Percentiles rank a stretch among this genome's conserved stretches.
Evolutionary conservation across 2,113 vertebrate genomes (phyloP).

Genomic region (Notothenia coriiceps): DNA sequence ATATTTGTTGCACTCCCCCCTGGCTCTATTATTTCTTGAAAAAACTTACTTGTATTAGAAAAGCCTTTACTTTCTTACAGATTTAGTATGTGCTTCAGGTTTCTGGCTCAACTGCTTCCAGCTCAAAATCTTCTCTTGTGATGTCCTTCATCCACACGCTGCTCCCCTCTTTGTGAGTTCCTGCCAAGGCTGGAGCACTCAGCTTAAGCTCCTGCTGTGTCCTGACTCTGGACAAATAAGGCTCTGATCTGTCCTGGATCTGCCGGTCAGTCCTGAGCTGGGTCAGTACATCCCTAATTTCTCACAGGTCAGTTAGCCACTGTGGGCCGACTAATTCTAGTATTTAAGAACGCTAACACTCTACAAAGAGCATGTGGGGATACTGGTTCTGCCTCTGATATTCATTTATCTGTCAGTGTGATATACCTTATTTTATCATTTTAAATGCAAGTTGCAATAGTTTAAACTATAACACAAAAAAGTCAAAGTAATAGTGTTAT

Average conservation of each 20-base stretch:
- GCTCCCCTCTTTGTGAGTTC: constrained; percentile 34
- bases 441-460: background rate
- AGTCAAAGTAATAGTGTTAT: background rate
- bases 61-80: constrained; percentile 42
- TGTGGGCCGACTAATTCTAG: constrained; percentile 6
- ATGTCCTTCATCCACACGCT: constrained; percentile 46
- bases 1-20: background rate
- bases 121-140: constrained; percentile 29
- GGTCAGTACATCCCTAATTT: constrained; percentile 34
- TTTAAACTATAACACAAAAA: background rate
- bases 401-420: too few relatives aligned
- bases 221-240: constrained; percentile 68
- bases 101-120: constrained; percentile 42
- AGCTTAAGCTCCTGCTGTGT: constrained; percentile 50
- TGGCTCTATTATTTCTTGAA: constrained; percentile 43
- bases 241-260: constrained; percentile 43
- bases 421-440: background rate
- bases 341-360: constrained; percentile 17
- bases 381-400: constrained; percentile 28
- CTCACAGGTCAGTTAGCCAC: constrained; percentile 30
- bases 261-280: constrained; percentile 5
- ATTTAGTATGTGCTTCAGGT: constrained; percentile 24
- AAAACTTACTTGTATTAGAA: constrained; percentile 54
- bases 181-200: constrained; percentile 33
- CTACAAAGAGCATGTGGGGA: constrained; percentile 44